Percentiles rank a stretch among this genome's conserved stretches.
Evolutionary conservation across 2,113 vertebrate species (phyloP).

Genomic region (Salvelinus alpinus): DNA sequence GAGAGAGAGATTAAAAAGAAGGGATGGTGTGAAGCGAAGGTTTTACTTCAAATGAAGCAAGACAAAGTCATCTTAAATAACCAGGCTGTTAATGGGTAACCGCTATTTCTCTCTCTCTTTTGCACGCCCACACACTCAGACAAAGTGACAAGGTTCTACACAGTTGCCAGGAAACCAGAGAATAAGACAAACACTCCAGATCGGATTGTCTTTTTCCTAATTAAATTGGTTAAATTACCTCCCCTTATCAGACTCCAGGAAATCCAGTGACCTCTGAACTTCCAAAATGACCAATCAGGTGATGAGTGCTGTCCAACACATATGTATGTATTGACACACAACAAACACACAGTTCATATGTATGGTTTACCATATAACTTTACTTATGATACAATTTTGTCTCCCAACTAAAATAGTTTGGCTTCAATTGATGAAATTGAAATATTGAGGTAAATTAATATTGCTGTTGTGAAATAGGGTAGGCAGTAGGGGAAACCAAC

Average conservation of each 20-base stretch:
- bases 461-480: no score
- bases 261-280: neutral
- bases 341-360: neutral
- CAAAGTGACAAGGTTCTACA: slow-evolving; percentile 7
- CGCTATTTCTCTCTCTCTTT: no score
- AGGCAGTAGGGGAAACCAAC: no score
- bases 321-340: neutral
- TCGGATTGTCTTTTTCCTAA: slow-evolving; percentile 4
- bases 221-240: neutral
- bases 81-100: no score
- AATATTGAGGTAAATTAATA: no score
- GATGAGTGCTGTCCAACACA: neutral
- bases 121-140: slow-evolving; percentile 8
- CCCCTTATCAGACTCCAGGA: neutral
- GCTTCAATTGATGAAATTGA: no score
- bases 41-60: no score
- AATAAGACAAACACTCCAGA: slow-evolving; percentile 1
- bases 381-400: no score
- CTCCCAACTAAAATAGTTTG: no score
- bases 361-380: no score
- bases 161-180: neutral
- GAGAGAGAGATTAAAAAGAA: no score
- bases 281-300: neutral
- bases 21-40: slow-evolving; percentile 3
- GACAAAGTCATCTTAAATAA: no score